Evolutionary conservation across 1,140 invertebrate genomes (phyloP), one percentile per base, ranked within the genome.

Genomic region (Macrosteles quadrilineatus): DNA sequence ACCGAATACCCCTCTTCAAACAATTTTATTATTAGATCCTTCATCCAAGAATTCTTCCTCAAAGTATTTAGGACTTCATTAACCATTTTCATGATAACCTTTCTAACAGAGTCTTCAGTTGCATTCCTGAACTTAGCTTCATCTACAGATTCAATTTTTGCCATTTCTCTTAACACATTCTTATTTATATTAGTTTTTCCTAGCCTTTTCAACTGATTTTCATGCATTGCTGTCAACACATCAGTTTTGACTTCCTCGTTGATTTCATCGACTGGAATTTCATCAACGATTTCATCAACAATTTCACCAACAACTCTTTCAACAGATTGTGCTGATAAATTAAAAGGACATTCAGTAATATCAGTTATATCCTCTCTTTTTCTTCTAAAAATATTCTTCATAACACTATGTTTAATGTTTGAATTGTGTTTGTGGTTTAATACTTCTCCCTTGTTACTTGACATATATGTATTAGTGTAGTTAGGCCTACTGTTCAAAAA

Each of bases 1-100:
- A 50, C 47, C 14, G 47, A 50, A 19, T 50, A 50, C n/a, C 47
- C 47, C 3, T 50, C 47, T 50, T 50, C 47, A 50, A 50, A 50
- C n/a, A 50, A 21, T 19, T 50, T 50, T 21, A 50, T 21, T 4
- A 50, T 50, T 4, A 17, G 4, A 4, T 17, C 21, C 47, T 50
- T 50, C 47, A 50, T 21, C 47, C 47, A 50, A 11, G 47, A 4
- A 21, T 50, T 50, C 6, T 19, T 17, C n/a, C 47, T 50, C 14
- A 50, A 21, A 21, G 47, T 50, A 19, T 17, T 50, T 4, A 50
- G 21, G n/a, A 50, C 47, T 21, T 50, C 47, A 50, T 50, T 21
- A 3, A 50, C 14, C 14, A 50, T 17, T 21, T 50, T 50, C 47
- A 19, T 17, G n/a, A 50, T 50, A 3, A 50, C 47, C n/a, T 50